Evolutionary conservation across 2,113 vertebrate species (phyloP), one percentile per base, ranked within the genome.

Genomic region (Calyptommatus sinebrachiatus): DNA sequence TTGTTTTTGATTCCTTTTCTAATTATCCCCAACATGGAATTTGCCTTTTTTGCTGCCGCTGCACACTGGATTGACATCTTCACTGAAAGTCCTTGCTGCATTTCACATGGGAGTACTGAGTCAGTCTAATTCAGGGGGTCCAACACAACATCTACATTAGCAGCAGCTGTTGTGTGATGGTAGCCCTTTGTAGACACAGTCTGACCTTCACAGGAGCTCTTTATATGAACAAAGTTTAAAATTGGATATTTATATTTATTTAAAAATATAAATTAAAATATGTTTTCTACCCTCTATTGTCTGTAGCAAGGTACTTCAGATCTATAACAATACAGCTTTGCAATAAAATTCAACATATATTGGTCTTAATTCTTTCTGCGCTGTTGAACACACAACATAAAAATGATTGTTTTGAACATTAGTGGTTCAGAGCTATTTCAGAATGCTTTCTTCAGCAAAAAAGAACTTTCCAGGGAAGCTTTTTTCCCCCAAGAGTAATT

Each of bases 301-400:
- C 28, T 35, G 53, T 35, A 22, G 21, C 76, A 69, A 57, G 21
- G 48, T 77, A 77, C 46, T 77, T 57, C 50, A 67, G 45, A 67
- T 31, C 28, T 53, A 20, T 53, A 48, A 66, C n/a, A 77, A 67
- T 31, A 77, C 20, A 77, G 24, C 28, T 7, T 35, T 46, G 48
- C 21, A 57, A 35, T 77, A 77, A 35, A 77, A 31, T 77, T 57
- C 46, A 69, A 24, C 46, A 67, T 41, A 28, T 69, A 77, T 77
- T 77, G 76, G 28, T 77, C 46, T 68, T 68, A 77, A 77, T 77
- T 77, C 26, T 77, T 77, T 77, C 65, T 77, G 65, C 65, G 53
- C 65, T 26, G 65, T 77, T 68, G 65, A 77, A 77, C 75, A 77
- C 35, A 76, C 28, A 68, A 77, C 66, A 68, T 77, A 68, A 77